Evolutionary conservation across 2,888 invertebrate genomes (phyloP), one percentile per base, ranked within the genome.

Genomic region (Anaspis maculata): DNA sequence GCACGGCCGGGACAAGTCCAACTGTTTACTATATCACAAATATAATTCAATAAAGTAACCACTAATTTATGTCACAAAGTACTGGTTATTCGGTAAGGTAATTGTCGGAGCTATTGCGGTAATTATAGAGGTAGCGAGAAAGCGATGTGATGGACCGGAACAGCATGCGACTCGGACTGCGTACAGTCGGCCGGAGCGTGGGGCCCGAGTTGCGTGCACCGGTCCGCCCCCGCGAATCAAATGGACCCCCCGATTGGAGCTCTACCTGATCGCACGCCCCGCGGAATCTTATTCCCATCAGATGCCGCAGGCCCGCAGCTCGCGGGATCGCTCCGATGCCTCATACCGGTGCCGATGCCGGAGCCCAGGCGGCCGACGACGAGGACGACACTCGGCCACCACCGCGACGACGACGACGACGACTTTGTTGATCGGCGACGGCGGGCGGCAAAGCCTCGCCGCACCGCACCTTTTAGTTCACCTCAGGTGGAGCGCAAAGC

Each of bases 21-120:
- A 22, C 27, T 14, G 29, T 27, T 53, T 46, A 45, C 45, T 48
- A 46, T 48, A 47, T 49, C 52, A 52, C 52, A 46, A 48, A 53
- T 48, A 46, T 41, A 41, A 49, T 49, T 49, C 44, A 50, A 55
- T 54, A 51, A 53, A 45, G 44, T 39, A 55, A 54, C 53, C 52
- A 48, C 51, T 48, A 57, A 54, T 56, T 51, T 54, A 39, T 51
- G 51, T 50, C 52, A 51, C 52, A 52, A 56, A 52, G 48, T 56
- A 46, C 47, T 47, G 44, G 50, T 55, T 55, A 54, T 50, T 49
- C 51, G 51, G 50, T 48, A 49, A 49, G 46, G 48, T 54, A 56
- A 55, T 56, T 52, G 49, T 46, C 44, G 46, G 38, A 30, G 34
- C 30, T 37, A 38, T 34, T 43, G 45, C 44, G 36, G 49, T 53